phyloP scores from a whole-genome alignment of 2,888 invertebrate genomes.

The Caenorhabditis sp. region DNA sequence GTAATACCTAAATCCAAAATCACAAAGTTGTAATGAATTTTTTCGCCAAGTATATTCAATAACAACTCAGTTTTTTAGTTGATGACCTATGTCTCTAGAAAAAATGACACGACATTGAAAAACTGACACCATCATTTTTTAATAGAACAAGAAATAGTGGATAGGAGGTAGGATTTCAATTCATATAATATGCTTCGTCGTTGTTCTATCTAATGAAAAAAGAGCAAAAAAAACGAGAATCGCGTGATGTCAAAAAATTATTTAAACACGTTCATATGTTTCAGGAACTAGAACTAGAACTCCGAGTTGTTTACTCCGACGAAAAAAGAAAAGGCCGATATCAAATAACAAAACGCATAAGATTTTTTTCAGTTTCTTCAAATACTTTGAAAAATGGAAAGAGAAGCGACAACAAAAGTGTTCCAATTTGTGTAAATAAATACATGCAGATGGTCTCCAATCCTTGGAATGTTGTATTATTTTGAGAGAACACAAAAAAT shows the following conservation, averaged over 20 bases:
- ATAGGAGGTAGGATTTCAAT: background rate
- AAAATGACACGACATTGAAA: too few species aligned
- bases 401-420: background rate
- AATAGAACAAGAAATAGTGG: too few species aligned
- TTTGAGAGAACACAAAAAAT: too few species aligned
- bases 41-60: too few species aligned
- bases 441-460: background rate
- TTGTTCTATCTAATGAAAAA: too few species aligned
- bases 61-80: too few species aligned
- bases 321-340: background rate
- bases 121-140: too few species aligned
- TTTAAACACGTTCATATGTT: background rate
- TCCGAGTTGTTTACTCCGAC: background rate
- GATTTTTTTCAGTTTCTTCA: background rate
- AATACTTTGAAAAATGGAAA: background rate
- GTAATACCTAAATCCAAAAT: too few species aligned
- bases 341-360: background rate
- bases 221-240: background rate
- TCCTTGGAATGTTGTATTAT: background rate
- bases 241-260: background rate
- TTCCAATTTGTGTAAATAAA: background rate
- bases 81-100: too few species aligned
- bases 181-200: background rate
- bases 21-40: too few species aligned
- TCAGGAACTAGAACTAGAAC: background rate